Percentiles rank a stretch among this genome's conserved stretches.
phyloP scores from a whole-genome alignment of 2,888 invertebrate genomes.

The Sicus ferrugineus region DNA sequence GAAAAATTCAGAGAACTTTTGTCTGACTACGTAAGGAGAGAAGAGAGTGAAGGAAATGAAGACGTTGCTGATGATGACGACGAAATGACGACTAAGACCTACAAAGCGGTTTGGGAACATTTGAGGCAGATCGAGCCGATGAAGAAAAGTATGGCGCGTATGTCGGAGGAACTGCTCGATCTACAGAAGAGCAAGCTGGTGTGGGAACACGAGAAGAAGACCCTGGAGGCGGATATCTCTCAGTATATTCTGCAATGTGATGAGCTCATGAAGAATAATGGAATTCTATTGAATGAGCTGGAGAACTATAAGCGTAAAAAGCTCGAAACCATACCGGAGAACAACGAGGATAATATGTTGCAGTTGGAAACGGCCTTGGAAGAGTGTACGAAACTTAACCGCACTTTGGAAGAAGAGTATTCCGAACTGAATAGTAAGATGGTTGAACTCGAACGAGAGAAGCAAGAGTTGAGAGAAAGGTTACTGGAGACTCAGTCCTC shows the following conservation, averaged over 20 bases:
- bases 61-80: slow-evolving; percentile 30
- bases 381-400: slow-evolving; percentile 69
- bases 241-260: slow-evolving; percentile 70
- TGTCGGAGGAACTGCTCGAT: slow-evolving; percentile 66
- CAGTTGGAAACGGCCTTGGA: slow-evolving; percentile 74
- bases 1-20: slow-evolving; percentile 51
- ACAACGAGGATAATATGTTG: slow-evolving; percentile 74
- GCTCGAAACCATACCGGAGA: slow-evolving; percentile 76
- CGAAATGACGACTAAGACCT: slow-evolving; percentile 55
- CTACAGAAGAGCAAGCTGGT: slow-evolving; percentile 65
- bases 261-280: slow-evolving; percentile 76
- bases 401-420: slow-evolving; percentile 70
- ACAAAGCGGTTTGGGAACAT: slow-evolving; percentile 69
- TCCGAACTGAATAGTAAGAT: slow-evolving; percentile 69
- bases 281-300: slow-evolving; percentile 73
- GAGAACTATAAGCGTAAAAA: slow-evolving; percentile 70
- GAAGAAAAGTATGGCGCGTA: slow-evolving; percentile 69
- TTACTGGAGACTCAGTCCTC: slow-evolving; percentile 51
- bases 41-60: slow-evolving; percentile 38
- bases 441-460: slow-evolving; percentile 58
- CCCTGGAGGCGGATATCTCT: slow-evolving; percentile 64
- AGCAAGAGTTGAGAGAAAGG: slow-evolving; percentile 47
- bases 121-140: slow-evolving; percentile 70
- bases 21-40: slow-evolving; percentile 46
- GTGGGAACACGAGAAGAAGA: slow-evolving; percentile 68